Conservation (phyloP, 2,797 vertebrate species). For the Meda fulgida region DNA sequence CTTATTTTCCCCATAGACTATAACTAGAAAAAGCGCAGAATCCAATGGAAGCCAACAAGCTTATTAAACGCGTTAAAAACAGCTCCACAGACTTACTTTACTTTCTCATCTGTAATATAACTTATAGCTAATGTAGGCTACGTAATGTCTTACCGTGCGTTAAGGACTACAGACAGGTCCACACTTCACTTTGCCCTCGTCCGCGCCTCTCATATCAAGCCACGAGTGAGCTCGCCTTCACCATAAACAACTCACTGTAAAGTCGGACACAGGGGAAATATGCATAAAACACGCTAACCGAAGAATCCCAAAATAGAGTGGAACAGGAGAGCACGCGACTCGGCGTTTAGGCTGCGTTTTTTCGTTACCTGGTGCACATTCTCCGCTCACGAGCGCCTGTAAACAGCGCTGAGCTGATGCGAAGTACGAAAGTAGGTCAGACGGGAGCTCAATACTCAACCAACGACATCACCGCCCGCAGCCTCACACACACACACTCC, state of each 20-base stretch:
- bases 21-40: not conserved
- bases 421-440: slow-evolving; percentile 86
- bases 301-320: not conserved
- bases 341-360: slow-evolving; percentile 54
- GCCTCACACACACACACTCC: slow-evolving; percentile 60
- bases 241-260: slow-evolving; percentile 24
- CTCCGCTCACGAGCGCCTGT: slow-evolving; percentile 74
- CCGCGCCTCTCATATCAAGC: slow-evolving; percentile 53
- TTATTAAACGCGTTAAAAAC: not conserved
- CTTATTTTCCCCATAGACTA: not conserved
- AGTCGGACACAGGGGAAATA: not conserved
- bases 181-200: slow-evolving; percentile 39
- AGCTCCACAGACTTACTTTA: not conserved
- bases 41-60: not conserved
- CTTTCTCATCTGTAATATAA: not conserved
- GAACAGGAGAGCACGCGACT: not conserved
- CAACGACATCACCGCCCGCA: slow-evolving; percentile 73
- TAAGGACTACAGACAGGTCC: not conserved
- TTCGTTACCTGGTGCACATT: slow-evolving; percentile 71
- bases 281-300: not conserved
- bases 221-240: slow-evolving; percentile 47
- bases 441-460: slow-evolving; percentile 78
- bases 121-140: not conserved
- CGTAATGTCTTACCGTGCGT: slow-evolving; percentile 69
- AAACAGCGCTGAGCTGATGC: slow-evolving; percentile 76